Conservation (phyloP, 2,797 vertebrate species). For the Podargus strigoides region DNA sequence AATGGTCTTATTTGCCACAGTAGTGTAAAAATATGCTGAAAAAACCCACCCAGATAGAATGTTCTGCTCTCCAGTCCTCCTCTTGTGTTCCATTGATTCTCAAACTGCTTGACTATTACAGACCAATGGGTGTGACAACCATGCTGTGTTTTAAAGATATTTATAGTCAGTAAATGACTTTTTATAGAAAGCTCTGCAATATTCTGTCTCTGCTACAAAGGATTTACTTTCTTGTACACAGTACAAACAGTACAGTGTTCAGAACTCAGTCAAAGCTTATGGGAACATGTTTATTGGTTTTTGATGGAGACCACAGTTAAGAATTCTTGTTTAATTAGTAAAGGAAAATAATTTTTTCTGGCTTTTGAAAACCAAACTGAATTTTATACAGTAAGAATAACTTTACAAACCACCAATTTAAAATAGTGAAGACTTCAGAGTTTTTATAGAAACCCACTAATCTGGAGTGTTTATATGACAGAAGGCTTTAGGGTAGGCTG, state of each 20-base stretch:
- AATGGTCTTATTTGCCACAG: not conserved
- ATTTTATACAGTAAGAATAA: not conserved
- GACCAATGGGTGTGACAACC: not conserved
- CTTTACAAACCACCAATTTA: not conserved
- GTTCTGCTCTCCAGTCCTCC: not conserved
- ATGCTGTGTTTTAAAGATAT: not conserved
- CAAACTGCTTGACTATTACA: not conserved
- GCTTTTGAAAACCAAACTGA: not conserved
- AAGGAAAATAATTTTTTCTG: not conserved
- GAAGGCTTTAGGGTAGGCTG: not conserved
- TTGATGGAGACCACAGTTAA: not conserved
- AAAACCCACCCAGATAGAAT: not conserved
- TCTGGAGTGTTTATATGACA: not conserved
- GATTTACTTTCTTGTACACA: not conserved
- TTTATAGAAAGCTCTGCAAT: not conserved
- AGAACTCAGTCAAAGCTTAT: not conserved
- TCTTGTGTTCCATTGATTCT: not conserved
- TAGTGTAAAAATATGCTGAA: not conserved
- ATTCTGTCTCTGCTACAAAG: not conserved
- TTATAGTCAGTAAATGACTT: not conserved
- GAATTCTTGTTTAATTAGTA: not conserved
- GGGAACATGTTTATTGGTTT: not conserved
- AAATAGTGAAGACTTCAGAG: not conserved
- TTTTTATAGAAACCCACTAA: not conserved
- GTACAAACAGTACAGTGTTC: not conserved